Evolutionary conservation across 2,797 vertebrate species (phyloP).

Genomic region (Lindbergichthys nudifrons): DNA sequence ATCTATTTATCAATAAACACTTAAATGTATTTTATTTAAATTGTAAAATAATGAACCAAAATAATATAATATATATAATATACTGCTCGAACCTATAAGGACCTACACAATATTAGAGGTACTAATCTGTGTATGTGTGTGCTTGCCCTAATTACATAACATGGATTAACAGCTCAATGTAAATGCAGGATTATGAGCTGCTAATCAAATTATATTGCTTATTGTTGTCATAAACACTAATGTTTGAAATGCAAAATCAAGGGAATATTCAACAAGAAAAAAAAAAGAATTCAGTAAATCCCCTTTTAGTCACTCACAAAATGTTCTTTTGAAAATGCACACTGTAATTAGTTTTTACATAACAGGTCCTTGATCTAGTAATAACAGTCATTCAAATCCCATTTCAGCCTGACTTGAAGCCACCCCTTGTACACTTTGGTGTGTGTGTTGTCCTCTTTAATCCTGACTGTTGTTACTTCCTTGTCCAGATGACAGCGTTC

Average conservation of each 20-base stretch:
- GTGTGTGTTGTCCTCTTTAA: neutral
- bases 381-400: neutral
- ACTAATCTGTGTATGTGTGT: neutral
- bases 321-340: neutral
- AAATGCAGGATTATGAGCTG: neutral
- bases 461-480: conserved; percentile 42
- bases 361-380: neutral
- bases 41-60: neutral
- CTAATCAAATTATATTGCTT: neutral
- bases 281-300: neutral
- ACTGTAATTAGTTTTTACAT: no score
- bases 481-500: conserved; percentile 94
- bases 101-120: neutral
- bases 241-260: neutral
- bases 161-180: neutral
- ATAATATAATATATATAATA: no score
- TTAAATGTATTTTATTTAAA: neutral
- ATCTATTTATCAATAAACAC: neutral
- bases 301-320: neutral
- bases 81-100: neutral
- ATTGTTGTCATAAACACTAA: neutral
- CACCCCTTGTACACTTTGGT: neutral
- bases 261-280: neutral
- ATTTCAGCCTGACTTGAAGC: conserved; percentile 2
- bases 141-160: neutral